Evolutionary conservation across 2,113 vertebrate genomes (phyloP).

Genomic region (Paratilapia polleni): DNA sequence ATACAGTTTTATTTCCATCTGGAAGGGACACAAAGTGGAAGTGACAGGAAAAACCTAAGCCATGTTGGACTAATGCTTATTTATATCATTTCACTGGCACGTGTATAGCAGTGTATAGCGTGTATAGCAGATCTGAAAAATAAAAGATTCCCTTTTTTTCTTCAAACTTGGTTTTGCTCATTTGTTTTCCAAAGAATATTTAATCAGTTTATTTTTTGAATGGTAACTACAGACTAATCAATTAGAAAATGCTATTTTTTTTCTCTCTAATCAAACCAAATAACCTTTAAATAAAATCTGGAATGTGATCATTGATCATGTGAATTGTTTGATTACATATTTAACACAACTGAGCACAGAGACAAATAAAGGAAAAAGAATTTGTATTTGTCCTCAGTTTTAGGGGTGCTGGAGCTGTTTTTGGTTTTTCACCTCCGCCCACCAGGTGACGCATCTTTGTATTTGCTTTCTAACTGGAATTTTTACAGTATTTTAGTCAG

Average conservation of each 20-base stretch:
- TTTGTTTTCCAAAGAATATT: not conserved
- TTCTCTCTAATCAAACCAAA: not conserved
- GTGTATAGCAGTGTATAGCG: not conserved
- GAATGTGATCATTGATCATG: no score
- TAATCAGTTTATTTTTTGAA: not conserved
- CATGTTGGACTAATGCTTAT: constrained; percentile 21
- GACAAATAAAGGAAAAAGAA: no score
- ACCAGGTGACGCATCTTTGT: not conserved
- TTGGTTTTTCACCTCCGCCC: no score
- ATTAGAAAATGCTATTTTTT: not conserved
- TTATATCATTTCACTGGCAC: constrained; percentile 17
- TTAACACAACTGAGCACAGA: no score
- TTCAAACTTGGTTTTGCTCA: not conserved
- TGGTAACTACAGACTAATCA: not conserved
- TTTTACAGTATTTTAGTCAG: no score
- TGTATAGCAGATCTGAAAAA: constrained; percentile 8
- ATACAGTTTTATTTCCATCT: not conserved
- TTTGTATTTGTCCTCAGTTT: no score
- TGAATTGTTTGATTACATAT: no score
- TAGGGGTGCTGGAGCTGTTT: no score
- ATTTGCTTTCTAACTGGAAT: no score
- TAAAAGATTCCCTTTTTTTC: constrained; percentile 6
- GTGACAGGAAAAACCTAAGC: not conserved
- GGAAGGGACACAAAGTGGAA: not conserved
- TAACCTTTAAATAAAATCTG: not conserved